Conservation (phyloP, 2,113 vertebrate species). For the Ellobius talpinus region DNA sequence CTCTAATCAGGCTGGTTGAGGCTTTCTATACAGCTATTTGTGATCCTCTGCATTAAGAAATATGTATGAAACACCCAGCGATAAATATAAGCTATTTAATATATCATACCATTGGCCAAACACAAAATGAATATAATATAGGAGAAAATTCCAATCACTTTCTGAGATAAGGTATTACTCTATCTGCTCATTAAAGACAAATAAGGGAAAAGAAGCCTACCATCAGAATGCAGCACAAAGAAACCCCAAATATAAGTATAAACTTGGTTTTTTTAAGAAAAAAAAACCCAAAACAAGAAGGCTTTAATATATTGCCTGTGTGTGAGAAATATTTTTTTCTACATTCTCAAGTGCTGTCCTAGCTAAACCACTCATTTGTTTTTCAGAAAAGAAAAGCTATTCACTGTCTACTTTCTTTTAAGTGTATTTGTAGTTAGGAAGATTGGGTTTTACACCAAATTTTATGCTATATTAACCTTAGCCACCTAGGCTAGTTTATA, state of each 20-base stretch:
- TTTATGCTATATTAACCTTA: slow-evolving; percentile 73
- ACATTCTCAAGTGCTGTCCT: slow-evolving; percentile 13
- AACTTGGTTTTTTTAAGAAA: slow-evolving; percentile 49
- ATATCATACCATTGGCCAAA: slow-evolving; percentile 72
- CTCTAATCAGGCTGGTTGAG: slow-evolving; percentile 86
- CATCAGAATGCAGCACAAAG: slow-evolving; percentile 77
- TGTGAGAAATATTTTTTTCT: slow-evolving; percentile 42
- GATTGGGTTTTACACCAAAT: slow-evolving; percentile 63
- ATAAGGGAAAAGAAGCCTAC: slow-evolving; percentile 77
- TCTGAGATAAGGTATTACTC: slow-evolving; percentile 79
- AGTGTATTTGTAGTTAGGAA: slow-evolving; percentile 62
- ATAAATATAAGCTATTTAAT: slow-evolving; percentile 86
- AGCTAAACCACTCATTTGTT: slow-evolving; percentile 50
- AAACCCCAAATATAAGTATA: slow-evolving; percentile 68
- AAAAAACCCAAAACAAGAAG: not conserved
- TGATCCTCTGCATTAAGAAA: slow-evolving; percentile 85
- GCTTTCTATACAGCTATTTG: slow-evolving; percentile 83
- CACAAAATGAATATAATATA: slow-evolving; percentile 85
- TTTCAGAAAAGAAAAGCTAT: slow-evolving; percentile 66
- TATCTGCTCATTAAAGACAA: slow-evolving; percentile 84
- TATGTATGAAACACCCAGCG: slow-evolving; percentile 80
- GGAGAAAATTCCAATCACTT: slow-evolving; percentile 84
- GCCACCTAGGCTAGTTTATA: slow-evolving; percentile 63
- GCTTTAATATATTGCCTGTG: slow-evolving; percentile 30
- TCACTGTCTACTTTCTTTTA: slow-evolving; percentile 40